Conservation (phyloP, 2,888 invertebrate genomes). For the Drosophila picticornis region DNA sequence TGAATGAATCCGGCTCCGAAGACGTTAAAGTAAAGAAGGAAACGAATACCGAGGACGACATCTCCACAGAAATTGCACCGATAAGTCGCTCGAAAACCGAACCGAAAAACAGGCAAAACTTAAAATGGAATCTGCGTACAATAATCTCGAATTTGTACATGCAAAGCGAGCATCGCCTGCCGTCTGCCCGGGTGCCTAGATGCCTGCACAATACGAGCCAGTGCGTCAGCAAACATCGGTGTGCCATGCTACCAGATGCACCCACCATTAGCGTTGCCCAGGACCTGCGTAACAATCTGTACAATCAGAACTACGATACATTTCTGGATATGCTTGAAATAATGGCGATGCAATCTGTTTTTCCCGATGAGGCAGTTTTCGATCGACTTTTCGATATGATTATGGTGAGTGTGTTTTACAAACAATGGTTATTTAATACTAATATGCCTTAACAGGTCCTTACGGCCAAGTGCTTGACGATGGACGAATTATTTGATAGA, state of each 20-base stretch:
- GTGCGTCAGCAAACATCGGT: conserved; percentile 81
- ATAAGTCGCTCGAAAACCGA: not conserved
- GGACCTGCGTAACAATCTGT: conserved; percentile 67
- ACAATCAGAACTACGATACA: conserved; percentile 76
- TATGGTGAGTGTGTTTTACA: conserved; percentile 64
- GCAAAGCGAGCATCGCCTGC: conserved; percentile 76
- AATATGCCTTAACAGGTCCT: conserved; percentile 44
- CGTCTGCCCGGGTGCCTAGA: conserved; percentile 73
- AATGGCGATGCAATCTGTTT: conserved; percentile 80
- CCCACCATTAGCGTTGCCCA: conserved; percentile 66
- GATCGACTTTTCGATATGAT: conserved; percentile 80
- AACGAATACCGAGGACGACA: conserved; percentile 7
- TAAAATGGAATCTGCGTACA: conserved; percentile 70
- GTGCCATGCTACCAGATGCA: conserved; percentile 72
- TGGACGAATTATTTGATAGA: conserved; percentile 40
- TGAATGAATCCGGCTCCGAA: conserved; percentile 13
- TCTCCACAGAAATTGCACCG: conserved; percentile 16
- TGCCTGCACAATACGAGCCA: conserved; percentile 79
- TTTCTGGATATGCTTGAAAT: conserved; percentile 76
- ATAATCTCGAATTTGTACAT: conserved; percentile 82
- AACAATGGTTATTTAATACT: not conserved
- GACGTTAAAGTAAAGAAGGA: not conserved
- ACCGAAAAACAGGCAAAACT: conserved; percentile 31
- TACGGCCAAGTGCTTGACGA: conserved; percentile 45
- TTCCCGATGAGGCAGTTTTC: conserved; percentile 80